Evolutionary conservation across 2,113 vertebrate genomes (phyloP).

Genomic region (Anser brachyrhynchus): DNA sequence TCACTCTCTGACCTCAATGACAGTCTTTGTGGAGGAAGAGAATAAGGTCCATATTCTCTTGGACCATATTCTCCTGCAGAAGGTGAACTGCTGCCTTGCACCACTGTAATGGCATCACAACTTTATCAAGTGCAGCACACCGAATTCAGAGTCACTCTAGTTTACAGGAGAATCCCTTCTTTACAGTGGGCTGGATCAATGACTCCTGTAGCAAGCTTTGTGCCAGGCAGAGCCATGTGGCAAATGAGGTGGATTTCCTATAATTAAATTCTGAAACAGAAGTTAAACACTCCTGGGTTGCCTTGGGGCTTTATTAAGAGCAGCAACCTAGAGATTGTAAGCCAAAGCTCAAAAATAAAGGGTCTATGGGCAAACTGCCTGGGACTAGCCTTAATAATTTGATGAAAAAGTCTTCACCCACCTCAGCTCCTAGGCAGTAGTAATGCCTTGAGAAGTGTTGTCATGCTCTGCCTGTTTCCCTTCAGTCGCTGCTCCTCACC

Average conservation of each 20-base stretch:
- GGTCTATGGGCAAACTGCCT: neutral
- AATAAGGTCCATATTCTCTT: neutral
- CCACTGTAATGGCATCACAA: neutral
- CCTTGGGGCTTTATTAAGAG: neutral
- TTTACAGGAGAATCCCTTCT: neutral
- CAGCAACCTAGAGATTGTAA: neutral
- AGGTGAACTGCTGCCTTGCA: neutral
- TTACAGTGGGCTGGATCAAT: neutral
- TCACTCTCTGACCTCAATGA: neutral
- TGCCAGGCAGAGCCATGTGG: neutral
- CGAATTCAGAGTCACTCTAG: neutral
- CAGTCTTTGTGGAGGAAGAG: neutral
- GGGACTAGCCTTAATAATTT: neutral
- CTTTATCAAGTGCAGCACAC: fast-evolving
- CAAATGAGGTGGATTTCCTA: neutral
- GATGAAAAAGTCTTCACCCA: neutral
- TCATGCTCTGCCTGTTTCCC: neutral
- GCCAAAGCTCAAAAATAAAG: neutral
- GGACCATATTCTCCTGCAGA: neutral
- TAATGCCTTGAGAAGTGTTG: neutral
- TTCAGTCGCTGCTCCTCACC: fast-evolving
- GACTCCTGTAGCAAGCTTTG: neutral
- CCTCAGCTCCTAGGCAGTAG: neutral
- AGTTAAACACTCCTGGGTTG: neutral
- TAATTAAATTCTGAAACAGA: neutral